Conservation (phyloP, 1,140 invertebrate genomes). For the Anthonomus grandis region DNA sequence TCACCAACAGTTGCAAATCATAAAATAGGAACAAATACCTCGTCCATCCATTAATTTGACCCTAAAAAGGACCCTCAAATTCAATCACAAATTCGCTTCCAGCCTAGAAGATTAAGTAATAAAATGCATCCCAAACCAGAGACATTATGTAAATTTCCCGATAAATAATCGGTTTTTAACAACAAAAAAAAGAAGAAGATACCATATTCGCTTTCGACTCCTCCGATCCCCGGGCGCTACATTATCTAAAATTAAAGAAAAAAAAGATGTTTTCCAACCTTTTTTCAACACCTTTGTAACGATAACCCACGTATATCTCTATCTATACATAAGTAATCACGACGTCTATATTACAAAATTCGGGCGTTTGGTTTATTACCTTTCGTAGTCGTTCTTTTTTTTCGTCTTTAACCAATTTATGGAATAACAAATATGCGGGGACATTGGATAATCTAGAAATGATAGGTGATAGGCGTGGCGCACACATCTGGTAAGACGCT, state of each 20-base stretch:
- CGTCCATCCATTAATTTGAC: too few species aligned
- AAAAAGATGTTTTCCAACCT: neutral
- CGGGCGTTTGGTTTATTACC: neutral
- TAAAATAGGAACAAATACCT: too few species aligned
- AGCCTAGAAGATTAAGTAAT: neutral
- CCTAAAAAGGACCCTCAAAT: too few species aligned
- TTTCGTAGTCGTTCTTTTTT: neutral
- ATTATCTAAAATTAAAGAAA: neutral
- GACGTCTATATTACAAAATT: neutral
- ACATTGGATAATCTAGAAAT: too few species aligned
- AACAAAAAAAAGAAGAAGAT: neutral
- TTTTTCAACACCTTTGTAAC: neutral
- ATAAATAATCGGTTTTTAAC: neutral
- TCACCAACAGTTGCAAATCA: too few species aligned
- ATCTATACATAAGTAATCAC: too few species aligned
- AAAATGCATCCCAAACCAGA: neutral
- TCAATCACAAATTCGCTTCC: too few species aligned
- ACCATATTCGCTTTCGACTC: neutral
- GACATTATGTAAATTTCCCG: neutral
- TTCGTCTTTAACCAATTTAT: neutral
- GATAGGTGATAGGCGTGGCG: too few species aligned
- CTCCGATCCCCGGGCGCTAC: too few species aligned
- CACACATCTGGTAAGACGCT: too few species aligned
- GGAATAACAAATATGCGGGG: neutral
- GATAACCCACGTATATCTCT: neutral